Evolutionary conservation across 2,113 vertebrate genomes (phyloP), one percentile per base, ranked within the genome.

Genomic region (Vanacampus margaritifer): DNA sequence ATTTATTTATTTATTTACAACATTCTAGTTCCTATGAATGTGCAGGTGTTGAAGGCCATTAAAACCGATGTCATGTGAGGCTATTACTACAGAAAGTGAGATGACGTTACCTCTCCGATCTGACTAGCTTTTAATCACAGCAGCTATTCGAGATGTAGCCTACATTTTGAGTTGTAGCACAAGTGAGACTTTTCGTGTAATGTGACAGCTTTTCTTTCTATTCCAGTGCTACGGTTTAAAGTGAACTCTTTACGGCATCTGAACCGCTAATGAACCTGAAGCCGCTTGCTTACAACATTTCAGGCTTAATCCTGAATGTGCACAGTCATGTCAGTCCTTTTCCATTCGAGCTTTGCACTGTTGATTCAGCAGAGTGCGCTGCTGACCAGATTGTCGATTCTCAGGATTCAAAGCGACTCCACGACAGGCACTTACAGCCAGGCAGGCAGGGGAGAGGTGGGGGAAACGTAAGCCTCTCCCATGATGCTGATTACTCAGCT

Each of bases 401-500:
- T 74, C 60, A 64, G 63, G 64, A 70, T 69, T 73, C 53, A 67
- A 63, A 64, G 73, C 76, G 83, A 77, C 79, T 82, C 50, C 75
- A 77, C 56, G 36, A 36, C 63, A 48, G 48, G 37, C 78, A 66
- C 76, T 86, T 75, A 86, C 79, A 80, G 85, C 75, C 48, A 50
- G 14, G 80, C 48, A 50, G 14, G 80, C 64, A 59, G 66, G 73
- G 79, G 76, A 75, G 68, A 73, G 62, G 74, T 43, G 13, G 57
- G 35, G 54, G 69, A 75, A 86, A 85, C 80, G 82, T 68, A 72
- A 86, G 54, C 78, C 67, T 57, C 64, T 69, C 28, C 62, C 36
- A 69, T 62, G 65, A 23, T 84, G 51, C 11, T 53, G 86, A 86
- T 85, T 67, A 41, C 76, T 90, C 86, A 87, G 85, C 86, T 50